Conservation (phyloP, 1,140 invertebrate species). For the Aricia agestis region DNA sequence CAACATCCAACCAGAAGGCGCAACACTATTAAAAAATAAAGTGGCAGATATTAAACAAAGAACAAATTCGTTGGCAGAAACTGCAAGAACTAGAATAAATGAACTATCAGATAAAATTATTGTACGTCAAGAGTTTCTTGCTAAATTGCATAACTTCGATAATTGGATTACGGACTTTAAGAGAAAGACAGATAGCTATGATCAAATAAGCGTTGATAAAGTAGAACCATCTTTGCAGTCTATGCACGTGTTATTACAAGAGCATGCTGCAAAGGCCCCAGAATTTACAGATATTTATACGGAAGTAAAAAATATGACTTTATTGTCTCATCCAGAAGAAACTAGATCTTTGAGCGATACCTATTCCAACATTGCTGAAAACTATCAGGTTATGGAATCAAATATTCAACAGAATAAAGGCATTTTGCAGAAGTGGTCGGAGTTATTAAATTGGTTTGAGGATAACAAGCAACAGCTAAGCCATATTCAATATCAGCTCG, state of each 20-base stretch:
- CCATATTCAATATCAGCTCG: slow-evolving; percentile 87
- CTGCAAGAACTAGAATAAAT: slow-evolving; percentile 84
- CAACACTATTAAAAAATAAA: slow-evolving; percentile 81
- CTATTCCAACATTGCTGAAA: slow-evolving; percentile 83
- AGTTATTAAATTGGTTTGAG: slow-evolving; percentile 87
- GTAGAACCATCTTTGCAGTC: slow-evolving; percentile 87
- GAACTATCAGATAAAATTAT: slow-evolving; percentile 87
- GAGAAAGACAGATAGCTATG: slow-evolving; percentile 84
- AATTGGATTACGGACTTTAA: slow-evolving; percentile 89
- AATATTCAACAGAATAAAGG: slow-evolving; percentile 85
- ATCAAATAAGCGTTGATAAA: slow-evolving; percentile 87
- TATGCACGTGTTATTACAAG: slow-evolving; percentile 86
- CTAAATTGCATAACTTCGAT: slow-evolving; percentile 87
- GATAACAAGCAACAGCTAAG: slow-evolving; percentile 88
- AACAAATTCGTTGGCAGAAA: slow-evolving; percentile 83
- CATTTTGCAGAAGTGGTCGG: slow-evolving; percentile 88
- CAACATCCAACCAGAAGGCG: slow-evolving; percentile 85
- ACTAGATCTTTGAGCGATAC: slow-evolving; percentile 83
- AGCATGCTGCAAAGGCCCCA: slow-evolving; percentile 87
- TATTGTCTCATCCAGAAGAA: slow-evolving; percentile 83
- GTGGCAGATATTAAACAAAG: slow-evolving; percentile 84
- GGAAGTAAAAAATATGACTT: slow-evolving; percentile 86
- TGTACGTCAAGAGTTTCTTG: slow-evolving; percentile 88
- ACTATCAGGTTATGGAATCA: slow-evolving; percentile 86
- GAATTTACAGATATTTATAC: slow-evolving; percentile 85